Conservation (phyloP, 2,888 invertebrate species). For the Conistra vaccinii region DNA sequence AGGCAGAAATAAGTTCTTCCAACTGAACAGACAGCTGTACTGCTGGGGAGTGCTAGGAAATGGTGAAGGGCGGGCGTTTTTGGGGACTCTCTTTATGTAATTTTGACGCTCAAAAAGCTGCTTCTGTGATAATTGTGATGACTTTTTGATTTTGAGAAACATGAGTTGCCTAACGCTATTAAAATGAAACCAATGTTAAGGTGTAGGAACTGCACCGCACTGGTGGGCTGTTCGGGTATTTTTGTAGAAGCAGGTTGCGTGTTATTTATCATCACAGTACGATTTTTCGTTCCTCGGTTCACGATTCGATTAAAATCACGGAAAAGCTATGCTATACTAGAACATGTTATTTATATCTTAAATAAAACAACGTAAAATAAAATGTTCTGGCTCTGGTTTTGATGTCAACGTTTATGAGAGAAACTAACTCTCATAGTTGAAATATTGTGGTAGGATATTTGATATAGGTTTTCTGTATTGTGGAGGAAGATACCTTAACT, state of each 20-base stretch:
- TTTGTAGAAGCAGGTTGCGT: background rate
- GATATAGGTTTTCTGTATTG: background rate
- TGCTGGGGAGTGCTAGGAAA: background rate
- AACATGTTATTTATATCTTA: background rate
- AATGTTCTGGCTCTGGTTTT: slow-evolving; percentile 5
- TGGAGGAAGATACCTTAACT: background rate
- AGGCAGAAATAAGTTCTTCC: background rate
- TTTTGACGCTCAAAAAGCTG: too few species aligned
- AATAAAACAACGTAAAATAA: slow-evolving; percentile 2
- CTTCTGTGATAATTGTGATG: too few species aligned
- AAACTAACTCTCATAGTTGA: background rate
- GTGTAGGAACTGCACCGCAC: background rate
- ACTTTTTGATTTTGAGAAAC: background rate
- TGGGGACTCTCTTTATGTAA: too few species aligned
- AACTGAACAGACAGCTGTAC: too few species aligned
- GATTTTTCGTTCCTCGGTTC: background rate
- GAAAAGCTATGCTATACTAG: background rate
- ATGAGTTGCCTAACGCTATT: background rate
- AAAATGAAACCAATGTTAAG: slow-evolving; percentile 14
- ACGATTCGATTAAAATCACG: slow-evolving; percentile 11
- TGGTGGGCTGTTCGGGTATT: background rate
- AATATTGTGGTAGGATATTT: background rate
- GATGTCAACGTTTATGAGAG: background rate
- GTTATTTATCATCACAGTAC: slow-evolving; percentile 8
- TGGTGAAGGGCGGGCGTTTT: background rate